These are phyloP conservation scores for Dascillus cervinus DNA, from an alignment of 2,888 invertebrate genomes.

Conservation along the genomic window DNA sequence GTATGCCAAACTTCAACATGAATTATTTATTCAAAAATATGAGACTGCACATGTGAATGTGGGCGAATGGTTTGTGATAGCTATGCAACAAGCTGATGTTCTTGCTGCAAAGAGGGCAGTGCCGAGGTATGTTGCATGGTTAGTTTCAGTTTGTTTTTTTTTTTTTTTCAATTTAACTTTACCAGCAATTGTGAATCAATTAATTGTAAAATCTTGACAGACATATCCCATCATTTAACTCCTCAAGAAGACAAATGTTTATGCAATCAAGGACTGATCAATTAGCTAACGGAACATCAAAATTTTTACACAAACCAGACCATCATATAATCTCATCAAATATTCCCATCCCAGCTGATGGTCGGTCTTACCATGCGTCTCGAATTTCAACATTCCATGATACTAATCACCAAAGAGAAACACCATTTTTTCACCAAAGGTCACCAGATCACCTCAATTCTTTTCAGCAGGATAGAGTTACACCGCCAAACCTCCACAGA, in stretches of 20 bases:
- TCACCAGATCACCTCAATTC: constrained; percentile 14
- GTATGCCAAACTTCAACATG: constrained; percentile 83
- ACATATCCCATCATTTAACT: constrained; percentile 23
- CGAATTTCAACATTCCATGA: constrained; percentile 31
- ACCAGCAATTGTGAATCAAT: constrained; percentile 1
- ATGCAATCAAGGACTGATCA: constrained; percentile 18
- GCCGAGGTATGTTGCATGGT: constrained; percentile 45
- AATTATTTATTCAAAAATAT: constrained; percentile 79
- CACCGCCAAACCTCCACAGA: constrained; percentile 20
- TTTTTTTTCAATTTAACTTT: constrained; percentile 2
- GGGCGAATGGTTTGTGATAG: constrained; percentile 74
- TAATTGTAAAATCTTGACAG: constrained; percentile 4
- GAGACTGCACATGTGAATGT: constrained; percentile 66
- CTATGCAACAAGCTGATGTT: constrained; percentile 45
- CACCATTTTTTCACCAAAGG: constrained; percentile 26
- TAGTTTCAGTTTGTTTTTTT: constrained; percentile 27
- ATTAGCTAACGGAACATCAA: constrained; percentile 23
- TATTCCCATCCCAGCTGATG: constrained; percentile 25
- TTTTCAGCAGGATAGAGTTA: constrained; percentile 19
- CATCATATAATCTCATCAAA: too few relatives aligned
- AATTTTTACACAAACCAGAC: too few relatives aligned
- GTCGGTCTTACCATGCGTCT: constrained; percentile 26
- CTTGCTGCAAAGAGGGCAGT: constrained; percentile 38
- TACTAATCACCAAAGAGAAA: constrained; percentile 24
- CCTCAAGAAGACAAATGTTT: constrained; percentile 11